Percentiles rank a stretch among this genome's conserved stretches.
Evolutionary conservation across 2,113 vertebrate species (phyloP).

Genomic region (Arvicanthis niloticus): DNA sequence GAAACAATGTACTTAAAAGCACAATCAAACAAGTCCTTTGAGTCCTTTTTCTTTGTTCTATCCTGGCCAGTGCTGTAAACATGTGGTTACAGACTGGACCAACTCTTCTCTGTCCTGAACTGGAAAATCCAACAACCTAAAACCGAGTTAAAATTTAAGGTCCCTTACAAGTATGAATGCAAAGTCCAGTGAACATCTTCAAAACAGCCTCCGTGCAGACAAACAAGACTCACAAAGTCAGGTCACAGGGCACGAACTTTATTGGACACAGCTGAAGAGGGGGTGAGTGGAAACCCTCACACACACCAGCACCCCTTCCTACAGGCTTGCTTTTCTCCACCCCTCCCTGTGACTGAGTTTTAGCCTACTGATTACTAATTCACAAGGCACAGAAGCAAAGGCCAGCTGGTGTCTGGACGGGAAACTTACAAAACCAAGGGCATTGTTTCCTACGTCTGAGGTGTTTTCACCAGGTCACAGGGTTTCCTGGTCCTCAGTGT

Average conservation of each 20-base stretch:
- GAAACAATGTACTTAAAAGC: not conserved
- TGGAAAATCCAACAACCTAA: not conserved
- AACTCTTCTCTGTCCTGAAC: not conserved
- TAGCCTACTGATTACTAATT: not conserved
- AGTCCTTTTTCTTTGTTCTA: not conserved
- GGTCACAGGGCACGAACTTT: conserved; percentile 8
- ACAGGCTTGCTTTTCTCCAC: not conserved
- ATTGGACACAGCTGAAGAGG: not conserved
- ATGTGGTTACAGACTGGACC: not conserved
- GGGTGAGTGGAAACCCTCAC: not conserved
- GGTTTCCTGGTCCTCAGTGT: not conserved
- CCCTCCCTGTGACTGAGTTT: not conserved
- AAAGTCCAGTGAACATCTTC: not conserved
- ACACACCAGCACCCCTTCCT: not conserved
- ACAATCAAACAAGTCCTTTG: not conserved
- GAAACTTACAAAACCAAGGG: not conserved
- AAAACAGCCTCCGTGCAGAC: not conserved
- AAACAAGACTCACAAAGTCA: not conserved
- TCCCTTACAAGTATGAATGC: not conserved
- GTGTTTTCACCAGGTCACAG: not conserved
- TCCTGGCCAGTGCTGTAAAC: not conserved
- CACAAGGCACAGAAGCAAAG: conserved; percentile 19
- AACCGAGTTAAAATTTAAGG: not conserved
- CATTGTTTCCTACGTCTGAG: not conserved
- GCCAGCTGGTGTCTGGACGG: not conserved